These are phyloP conservation scores for Chiloscyllium plagiosum DNA, from an alignment of 2,113 vertebrate species.

Conservation along the genomic window DNA sequence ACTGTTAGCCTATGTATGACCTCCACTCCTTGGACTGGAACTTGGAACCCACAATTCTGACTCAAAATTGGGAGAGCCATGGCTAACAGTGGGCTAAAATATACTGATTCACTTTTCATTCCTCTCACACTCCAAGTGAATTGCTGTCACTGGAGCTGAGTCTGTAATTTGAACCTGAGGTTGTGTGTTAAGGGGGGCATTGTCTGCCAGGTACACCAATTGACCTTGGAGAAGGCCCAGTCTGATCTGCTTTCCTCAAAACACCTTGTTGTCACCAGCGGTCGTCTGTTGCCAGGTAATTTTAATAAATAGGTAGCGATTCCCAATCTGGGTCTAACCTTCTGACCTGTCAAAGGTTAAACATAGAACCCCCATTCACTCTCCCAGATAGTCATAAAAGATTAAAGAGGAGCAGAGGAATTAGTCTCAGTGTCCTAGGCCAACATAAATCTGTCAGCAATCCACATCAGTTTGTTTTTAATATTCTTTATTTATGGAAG, in stretches of 20 bases:
- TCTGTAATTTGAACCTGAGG: neutral
- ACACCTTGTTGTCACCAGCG: neutral
- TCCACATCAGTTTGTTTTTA: too few relatives aligned
- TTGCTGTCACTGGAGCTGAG: neutral
- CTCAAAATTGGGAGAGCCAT: neutral
- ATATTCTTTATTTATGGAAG: too few relatives aligned
- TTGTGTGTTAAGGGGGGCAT: neutral
- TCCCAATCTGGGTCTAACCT: neutral
- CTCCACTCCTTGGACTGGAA: too few relatives aligned
- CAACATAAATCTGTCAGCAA: too few relatives aligned
- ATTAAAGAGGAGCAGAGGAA: too few relatives aligned
- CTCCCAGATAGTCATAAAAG: too few relatives aligned
- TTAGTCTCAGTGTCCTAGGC: too few relatives aligned
- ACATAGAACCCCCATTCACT: too few relatives aligned
- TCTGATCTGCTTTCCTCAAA: neutral
- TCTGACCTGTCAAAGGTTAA: too few relatives aligned
- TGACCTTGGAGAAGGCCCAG: too few relatives aligned
- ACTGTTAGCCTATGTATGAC: too few relatives aligned
- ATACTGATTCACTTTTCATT: neutral
- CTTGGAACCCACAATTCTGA: neutral
- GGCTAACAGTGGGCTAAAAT: neutral
- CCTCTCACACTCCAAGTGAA: neutral
- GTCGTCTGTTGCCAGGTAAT: neutral
- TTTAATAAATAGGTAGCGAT: neutral
- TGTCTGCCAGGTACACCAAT: neutral